Evolutionary conservation across 1,140 invertebrate species (phyloP).

Genomic region (Linepithema humile): DNA sequence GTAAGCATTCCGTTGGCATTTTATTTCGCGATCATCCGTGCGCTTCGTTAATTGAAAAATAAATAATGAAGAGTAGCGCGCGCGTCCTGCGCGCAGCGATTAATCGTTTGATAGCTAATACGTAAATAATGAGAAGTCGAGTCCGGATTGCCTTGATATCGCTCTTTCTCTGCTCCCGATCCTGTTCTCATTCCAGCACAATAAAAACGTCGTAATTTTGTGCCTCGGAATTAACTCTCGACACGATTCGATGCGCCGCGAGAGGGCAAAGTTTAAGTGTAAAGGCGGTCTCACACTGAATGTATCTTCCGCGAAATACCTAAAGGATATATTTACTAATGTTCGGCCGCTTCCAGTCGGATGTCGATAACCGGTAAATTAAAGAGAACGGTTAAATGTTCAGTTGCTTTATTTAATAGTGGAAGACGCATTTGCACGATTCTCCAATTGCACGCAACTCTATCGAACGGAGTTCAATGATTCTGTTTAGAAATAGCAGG

Average conservation of each 20-base stretch:
- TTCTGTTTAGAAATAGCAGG: not conserved
- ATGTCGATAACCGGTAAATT: constrained; percentile 5
- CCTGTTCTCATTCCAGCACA: constrained; percentile 1
- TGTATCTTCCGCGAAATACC: not conserved
- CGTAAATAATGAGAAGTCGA: constrained; percentile 51
- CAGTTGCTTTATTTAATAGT: not conserved
- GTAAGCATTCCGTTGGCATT: constrained; percentile 33
- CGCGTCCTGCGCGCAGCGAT: not conserved
- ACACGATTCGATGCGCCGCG: constrained; percentile 21
- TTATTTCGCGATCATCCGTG: constrained; percentile 32
- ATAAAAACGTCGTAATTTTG: constrained; percentile 45
- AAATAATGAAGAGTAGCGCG: not conserved
- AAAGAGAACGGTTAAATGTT: not conserved
- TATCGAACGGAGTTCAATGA: too few relatives aligned
- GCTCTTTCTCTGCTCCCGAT: not conserved
- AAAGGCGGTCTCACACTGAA: constrained; percentile 28
- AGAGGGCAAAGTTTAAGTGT: constrained; percentile 45
- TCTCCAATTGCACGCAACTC: too few relatives aligned
- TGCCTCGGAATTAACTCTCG: constrained; percentile 39
- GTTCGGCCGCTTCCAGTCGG: not conserved
- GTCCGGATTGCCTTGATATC: not conserved
- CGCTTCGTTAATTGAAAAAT: constrained; percentile 64
- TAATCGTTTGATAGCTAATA: constrained; percentile 58
- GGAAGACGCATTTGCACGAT: not conserved
- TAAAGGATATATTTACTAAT: not conserved